These are phyloP conservation scores for Microvelia longipes DNA, from an alignment of 1,140 invertebrate genomes.

Conservation along the genomic window DNA sequence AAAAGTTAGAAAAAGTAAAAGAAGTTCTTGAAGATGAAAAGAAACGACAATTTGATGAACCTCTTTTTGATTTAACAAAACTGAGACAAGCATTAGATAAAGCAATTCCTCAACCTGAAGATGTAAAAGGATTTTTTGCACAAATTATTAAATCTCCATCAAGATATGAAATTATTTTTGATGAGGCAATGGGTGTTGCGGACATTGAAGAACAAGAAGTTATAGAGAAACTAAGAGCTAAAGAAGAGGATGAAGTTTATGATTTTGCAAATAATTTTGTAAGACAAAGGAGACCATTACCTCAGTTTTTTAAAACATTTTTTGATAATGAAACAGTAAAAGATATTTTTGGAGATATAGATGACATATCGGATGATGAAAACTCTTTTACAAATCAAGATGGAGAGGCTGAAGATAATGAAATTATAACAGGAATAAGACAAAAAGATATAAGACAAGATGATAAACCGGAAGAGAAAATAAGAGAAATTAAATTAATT, in stretches of 20 bases:
- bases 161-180: neutral
- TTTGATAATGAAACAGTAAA: neutral
- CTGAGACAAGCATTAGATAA: neutral
- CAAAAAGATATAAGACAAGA: neutral
- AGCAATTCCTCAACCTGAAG: neutral
- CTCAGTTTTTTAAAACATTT: neutral
- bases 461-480: neutral
- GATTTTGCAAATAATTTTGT: neutral
- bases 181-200: neutral
- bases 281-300: neutral
- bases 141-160: neutral
- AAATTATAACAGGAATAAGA: neutral
- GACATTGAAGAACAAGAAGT: neutral
- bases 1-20: neutral
- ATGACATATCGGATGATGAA: neutral
- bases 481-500: neutral
- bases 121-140: neutral
- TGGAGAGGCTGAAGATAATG: neutral
- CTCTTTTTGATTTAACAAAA: neutral
- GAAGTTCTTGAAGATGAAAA: neutral
- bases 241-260: neutral
- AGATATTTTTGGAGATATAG: neutral
- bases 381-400: neutral
- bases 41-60: neutral
- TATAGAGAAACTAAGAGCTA: neutral